phyloP scores from a whole-genome alignment of 2,797 vertebrate species.

The Potorous gilbertii region DNA sequence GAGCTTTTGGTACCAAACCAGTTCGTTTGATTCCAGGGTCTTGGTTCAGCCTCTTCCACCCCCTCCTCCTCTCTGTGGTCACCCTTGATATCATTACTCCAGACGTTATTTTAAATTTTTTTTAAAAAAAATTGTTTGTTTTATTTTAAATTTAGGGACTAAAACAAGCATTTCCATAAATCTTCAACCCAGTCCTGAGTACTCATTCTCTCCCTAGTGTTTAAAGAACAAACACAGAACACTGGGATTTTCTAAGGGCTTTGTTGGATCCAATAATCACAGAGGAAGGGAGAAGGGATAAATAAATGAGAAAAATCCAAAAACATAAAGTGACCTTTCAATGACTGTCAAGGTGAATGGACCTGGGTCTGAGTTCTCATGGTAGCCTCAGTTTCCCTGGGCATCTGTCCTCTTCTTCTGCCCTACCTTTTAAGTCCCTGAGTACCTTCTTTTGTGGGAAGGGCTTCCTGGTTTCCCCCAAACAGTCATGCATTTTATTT shows the following conservation, averaged over 20 bases:
- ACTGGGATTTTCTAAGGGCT: not conserved
- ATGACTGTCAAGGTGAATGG: not conserved
- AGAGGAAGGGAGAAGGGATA: not conserved
- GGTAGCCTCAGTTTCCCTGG: not conserved
- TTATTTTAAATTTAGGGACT: not conserved
- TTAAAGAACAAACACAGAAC: not conserved
- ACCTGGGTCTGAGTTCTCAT: not conserved
- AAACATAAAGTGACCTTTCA: not conserved
- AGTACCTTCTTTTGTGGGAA: not conserved
- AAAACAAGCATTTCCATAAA: not conserved
- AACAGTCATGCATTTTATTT: not conserved
- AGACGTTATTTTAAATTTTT: not conserved
- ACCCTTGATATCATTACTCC: not conserved
- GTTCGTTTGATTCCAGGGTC: not conserved
- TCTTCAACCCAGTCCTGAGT: not conserved
- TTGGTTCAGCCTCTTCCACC: not conserved
- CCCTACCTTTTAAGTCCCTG: not conserved
- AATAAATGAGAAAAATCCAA: not conserved
- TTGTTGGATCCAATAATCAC: not conserved
- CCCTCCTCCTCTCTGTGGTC: not conserved
- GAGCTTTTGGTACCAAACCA: not conserved
- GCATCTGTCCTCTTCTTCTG: not conserved
- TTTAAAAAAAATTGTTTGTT: not conserved
- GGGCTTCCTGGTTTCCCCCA: not conserved
- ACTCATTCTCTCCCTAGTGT: not conserved